Evolutionary conservation across 2,888 invertebrate genomes (phyloP).

Genomic region (Epiblema foenella): DNA sequence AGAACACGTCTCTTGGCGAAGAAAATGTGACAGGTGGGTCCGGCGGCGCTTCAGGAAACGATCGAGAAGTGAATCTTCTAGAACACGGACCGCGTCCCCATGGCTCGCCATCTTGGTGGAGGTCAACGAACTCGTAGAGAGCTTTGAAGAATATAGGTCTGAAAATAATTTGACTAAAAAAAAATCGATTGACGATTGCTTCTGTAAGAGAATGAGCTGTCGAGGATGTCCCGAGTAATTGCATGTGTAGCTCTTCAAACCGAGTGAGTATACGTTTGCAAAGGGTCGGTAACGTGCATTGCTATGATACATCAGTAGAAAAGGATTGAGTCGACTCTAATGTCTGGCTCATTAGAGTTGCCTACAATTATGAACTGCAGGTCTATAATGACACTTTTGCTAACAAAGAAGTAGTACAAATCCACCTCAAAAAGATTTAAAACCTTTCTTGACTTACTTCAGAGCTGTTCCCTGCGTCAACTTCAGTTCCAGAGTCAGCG

Average conservation of each 20-base stretch:
- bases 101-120: conserved; percentile 93
- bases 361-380: no score
- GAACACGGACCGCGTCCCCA: conserved; percentile 91
- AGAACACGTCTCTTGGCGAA: conserved; percentile 92
- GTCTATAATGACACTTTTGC: no score
- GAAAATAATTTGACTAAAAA: conserved; percentile 33
- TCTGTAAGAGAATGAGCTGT: no score
- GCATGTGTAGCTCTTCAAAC: no score
- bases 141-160: conserved; percentile 94
- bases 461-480: conserved; percentile 93
- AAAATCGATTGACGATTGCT: no score
- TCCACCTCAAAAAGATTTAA: neutral
- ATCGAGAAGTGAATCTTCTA: conserved; percentile 89
- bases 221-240: no score
- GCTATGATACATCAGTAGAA: no score
- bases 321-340: no score
- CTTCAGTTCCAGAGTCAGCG: conserved; percentile 91
- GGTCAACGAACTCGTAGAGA: conserved; percentile 94
- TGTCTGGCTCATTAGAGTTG: no score
- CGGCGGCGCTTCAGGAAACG: conserved; percentile 80
- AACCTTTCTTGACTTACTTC: conserved; percentile 83
- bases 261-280: no score
- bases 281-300: no score
- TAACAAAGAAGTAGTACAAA: no score
- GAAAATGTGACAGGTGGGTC: conserved; percentile 91